These are phyloP conservation scores for Sisor rabdophorus DNA, from an alignment of 2,113 vertebrate species.

Conservation along the genomic window DNA sequence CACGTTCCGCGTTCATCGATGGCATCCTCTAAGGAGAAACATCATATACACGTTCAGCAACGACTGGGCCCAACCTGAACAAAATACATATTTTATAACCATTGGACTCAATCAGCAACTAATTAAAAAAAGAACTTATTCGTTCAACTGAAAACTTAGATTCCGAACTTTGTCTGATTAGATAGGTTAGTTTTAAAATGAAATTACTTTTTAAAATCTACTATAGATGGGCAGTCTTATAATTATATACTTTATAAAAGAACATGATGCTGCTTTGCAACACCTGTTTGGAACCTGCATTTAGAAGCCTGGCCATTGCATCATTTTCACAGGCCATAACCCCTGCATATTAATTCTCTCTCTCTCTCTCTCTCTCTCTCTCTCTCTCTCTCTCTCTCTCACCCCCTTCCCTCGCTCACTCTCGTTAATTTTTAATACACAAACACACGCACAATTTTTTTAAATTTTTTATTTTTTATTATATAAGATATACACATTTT, in stretches of 20 bases:
- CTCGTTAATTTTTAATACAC: not conserved
- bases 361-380: conserved; percentile 14
- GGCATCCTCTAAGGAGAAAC: conserved; percentile 78
- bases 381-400: not conserved
- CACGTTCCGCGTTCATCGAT: conserved; percentile 87
- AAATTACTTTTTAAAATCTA: not conserved
- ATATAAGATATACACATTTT: too few species aligned
- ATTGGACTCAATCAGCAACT: not conserved
- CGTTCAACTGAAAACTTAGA: not conserved
- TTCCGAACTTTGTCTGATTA: not conserved
- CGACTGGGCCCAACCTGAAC: not conserved
- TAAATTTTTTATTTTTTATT: not conserved
- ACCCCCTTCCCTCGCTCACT: not conserved
- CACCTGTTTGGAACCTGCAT: not conserved
- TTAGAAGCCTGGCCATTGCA: not conserved
- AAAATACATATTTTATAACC: not conserved
- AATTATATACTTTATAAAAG: not conserved
- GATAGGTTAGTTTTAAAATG: not conserved
- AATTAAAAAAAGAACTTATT: not conserved
- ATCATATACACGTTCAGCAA: not conserved
- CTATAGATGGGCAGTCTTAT: not conserved
- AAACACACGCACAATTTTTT: not conserved
- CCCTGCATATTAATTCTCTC: not conserved
- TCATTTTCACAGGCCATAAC: not conserved
- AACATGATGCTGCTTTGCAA: not conserved